Evolutionary conservation across 2,888 invertebrate species (phyloP).

Genomic region (Drosophila fungiperda): DNA sequence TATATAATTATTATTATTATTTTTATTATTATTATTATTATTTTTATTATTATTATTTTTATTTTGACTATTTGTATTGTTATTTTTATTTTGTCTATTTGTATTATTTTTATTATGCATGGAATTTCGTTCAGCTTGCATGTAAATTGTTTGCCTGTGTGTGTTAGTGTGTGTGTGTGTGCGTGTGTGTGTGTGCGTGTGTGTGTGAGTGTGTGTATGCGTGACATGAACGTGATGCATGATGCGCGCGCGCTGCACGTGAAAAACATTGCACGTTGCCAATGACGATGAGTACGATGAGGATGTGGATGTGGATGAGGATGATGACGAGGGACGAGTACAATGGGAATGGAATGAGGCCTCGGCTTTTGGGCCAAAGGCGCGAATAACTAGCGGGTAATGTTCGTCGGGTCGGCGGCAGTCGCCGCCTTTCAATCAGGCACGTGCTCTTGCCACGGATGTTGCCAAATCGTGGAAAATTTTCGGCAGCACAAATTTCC

Average conservation of each 20-base stretch:
- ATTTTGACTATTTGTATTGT: background rate
- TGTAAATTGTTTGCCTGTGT: background rate
- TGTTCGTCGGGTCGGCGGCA: conserved; percentile 1
- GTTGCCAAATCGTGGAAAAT: conserved; percentile 66
- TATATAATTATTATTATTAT: background rate
- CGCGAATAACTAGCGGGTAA: conserved; percentile 32
- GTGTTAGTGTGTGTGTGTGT: conserved; percentile 4
- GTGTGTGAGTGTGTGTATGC: conserved; percentile 13
- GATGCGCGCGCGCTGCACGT: conserved; percentile 69
- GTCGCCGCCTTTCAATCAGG: conserved; percentile 49
- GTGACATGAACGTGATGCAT: conserved; percentile 49
- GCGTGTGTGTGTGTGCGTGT: conserved; percentile 10
- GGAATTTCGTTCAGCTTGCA: background rate
- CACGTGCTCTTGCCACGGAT: conserved; percentile 54
- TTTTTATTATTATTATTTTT: background rate
- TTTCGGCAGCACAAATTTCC: conserved; percentile 55
- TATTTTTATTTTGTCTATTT: background rate
- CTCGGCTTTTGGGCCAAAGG: conserved; percentile 11
- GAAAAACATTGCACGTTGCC: conserved; percentile 44
- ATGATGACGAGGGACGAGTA: conserved; percentile 5
- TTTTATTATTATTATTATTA: too few species aligned
- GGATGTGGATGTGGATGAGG: background rate
- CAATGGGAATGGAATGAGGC: conserved; percentile 33
- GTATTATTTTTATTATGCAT: background rate
- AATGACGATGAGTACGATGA: conserved; percentile 9